Evolutionary conservation across 2,797 vertebrate species (phyloP).

Genomic region (Oophaga sylvatica): DNA sequence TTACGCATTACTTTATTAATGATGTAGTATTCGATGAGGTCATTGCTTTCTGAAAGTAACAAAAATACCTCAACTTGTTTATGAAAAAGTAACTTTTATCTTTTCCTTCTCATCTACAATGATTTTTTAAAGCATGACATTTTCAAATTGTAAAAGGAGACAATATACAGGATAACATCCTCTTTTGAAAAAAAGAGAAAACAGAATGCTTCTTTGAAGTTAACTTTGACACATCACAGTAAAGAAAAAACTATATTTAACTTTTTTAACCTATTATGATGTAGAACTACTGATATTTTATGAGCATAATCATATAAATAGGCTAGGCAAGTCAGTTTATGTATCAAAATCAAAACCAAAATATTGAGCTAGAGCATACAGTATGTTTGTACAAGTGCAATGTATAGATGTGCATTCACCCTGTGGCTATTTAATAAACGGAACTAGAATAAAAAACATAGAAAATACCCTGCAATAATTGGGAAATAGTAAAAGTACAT

Average conservation of each 20-base stretch:
- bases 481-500: too few species aligned
- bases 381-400: too few species aligned
- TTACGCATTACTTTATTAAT: conserved; percentile 24
- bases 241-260: conserved; percentile 30
- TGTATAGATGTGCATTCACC: too few species aligned
- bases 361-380: too few species aligned
- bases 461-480: too few species aligned
- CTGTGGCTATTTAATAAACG: too few species aligned
- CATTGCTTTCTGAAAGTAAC: conserved; percentile 57
- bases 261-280: conserved; percentile 3
- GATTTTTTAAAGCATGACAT: conserved; percentile 68
- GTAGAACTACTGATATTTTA: neutral
- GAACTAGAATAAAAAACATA: too few species aligned
- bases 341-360: neutral
- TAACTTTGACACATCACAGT: conserved; percentile 63
- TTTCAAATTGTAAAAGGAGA: conserved; percentile 65
- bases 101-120: conserved; percentile 68
- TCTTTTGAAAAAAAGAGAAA: neutral
- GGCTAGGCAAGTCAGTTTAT: neutral
- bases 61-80: conserved; percentile 66
- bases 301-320: neutral
- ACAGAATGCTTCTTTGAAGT: neutral
- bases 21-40: conserved; percentile 14
- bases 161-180: conserved; percentile 49
- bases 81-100: conserved; percentile 58